Conservation (phyloP, 1,140 invertebrate genomes). For the Sycophaga agraensis region DNA sequence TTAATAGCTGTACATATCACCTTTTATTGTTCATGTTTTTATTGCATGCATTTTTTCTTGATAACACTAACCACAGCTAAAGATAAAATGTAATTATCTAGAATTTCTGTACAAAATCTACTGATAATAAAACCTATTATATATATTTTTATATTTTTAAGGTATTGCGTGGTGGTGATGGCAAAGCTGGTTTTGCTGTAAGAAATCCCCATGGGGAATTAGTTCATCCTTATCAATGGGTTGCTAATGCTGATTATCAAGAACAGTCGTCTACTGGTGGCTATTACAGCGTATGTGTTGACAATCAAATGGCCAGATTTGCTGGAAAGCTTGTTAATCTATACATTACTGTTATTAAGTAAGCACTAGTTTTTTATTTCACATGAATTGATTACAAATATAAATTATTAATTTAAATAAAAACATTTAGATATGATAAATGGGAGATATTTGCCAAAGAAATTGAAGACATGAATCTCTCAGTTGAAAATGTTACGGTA, state of each 20-base stretch:
- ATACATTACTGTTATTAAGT: conserved; percentile 89
- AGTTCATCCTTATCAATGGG: conserved; percentile 89
- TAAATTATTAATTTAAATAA: not conserved
- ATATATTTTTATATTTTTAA: conserved; percentile 44
- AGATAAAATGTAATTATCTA: no score
- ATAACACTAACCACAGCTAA: no score
- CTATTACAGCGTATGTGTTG: conserved; percentile 92
- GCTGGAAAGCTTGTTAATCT: conserved; percentile 90
- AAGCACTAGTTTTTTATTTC: conserved; percentile 8
- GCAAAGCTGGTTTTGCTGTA: conserved; percentile 88
- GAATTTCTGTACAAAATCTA: no score
- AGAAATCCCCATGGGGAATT: conserved; percentile 80
- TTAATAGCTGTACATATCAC: no score
- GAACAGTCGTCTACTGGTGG: conserved; percentile 77
- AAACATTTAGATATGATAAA: conserved; percentile 75
- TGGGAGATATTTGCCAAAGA: conserved; percentile 92
- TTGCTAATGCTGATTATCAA: conserved; percentile 82
- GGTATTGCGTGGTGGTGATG: conserved; percentile 87
- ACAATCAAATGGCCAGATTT: conserved; percentile 93
- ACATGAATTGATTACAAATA: not conserved
- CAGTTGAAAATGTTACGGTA: conserved; percentile 89
- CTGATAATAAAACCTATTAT: no score
- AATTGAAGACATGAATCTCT: conserved; percentile 81
- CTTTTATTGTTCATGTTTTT: no score
- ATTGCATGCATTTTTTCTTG: no score